A percentile compares a stretch with the other conserved stretches of the same genome.
phyloP scores from a whole-genome alignment of 2,797 vertebrate genomes.

The Gadopsis marmoratus region DNA sequence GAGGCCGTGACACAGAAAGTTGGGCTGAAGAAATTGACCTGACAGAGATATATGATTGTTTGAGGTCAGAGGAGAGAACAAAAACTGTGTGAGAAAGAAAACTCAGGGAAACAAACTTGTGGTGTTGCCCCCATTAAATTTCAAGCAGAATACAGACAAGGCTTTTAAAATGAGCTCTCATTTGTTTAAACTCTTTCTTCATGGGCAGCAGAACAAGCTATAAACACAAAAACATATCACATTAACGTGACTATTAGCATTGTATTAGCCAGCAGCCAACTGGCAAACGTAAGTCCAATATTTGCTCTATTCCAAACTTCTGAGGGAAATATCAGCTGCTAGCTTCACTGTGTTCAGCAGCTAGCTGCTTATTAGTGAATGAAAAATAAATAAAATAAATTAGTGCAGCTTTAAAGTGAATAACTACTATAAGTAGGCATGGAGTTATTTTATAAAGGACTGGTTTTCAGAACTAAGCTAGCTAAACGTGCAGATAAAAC shows the following conservation, averaged over 20 bases:
- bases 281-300: not conserved
- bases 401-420: not conserved
- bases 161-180: not conserved
- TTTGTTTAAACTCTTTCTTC: not conserved
- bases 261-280: too few relatives aligned
- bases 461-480: not conserved
- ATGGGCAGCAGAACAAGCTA: not conserved
- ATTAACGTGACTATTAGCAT: too few relatives aligned
- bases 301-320: not conserved
- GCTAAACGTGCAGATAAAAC: not conserved
- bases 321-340: not conserved
- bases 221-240: not conserved
- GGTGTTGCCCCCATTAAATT: slow-evolving; percentile 23
- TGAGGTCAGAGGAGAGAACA: slow-evolving; percentile 31
- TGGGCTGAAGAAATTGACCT: slow-evolving; percentile 35
- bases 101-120: slow-evolving; percentile 22
- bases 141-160: not conserved
- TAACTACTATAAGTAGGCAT: not conserved
- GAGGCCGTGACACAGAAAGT: slow-evolving; percentile 21
- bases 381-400: too few relatives aligned
- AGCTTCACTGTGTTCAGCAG: not conserved
- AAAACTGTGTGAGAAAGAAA: slow-evolving; percentile 6
- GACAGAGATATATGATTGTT: slow-evolving; percentile 33
- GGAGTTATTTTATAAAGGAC: not conserved
- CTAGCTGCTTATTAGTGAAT: too few relatives aligned